These are phyloP conservation scores for Drosophila kurseongensis DNA, from an alignment of 1,140 invertebrate species.

Conservation along the genomic window DNA sequence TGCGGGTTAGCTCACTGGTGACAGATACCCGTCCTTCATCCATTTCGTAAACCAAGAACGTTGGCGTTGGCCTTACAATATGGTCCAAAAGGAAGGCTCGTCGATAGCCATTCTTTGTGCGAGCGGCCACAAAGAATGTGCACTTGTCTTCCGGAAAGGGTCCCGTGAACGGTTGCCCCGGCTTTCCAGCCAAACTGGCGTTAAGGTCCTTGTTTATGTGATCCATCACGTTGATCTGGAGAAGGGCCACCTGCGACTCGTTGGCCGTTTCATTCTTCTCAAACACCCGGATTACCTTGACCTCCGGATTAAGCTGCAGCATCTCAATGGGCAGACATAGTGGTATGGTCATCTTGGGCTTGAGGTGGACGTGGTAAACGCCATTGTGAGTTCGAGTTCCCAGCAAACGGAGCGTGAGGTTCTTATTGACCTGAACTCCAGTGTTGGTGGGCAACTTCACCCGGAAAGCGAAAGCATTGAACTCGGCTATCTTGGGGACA, in stretches of 20 bases:
- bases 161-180: background rate
- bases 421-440: constrained; percentile 47
- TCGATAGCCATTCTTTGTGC: constrained; percentile 43
- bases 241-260: constrained; percentile 25
- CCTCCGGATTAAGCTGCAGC: constrained; percentile 28
- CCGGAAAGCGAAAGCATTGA: constrained; percentile 39
- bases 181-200: constrained; percentile 3
- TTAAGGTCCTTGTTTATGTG: constrained; percentile 43
- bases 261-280: background rate
- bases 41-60: constrained; percentile 61
- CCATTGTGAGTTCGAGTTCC: constrained; percentile 34
- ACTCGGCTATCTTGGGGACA: constrained; percentile 28
- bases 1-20: constrained; percentile 33
- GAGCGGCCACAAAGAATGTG: constrained; percentile 41
- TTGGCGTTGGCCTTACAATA: constrained; percentile 20
- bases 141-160: constrained; percentile 14
- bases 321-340: constrained; percentile 43
- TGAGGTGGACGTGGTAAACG: constrained; percentile 40
- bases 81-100: constrained; percentile 56
- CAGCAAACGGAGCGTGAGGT: constrained; percentile 33
- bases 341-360: constrained; percentile 39
- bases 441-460: constrained; percentile 35
- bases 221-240: constrained; percentile 46
- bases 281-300: constrained; percentile 32
- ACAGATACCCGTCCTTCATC: constrained; percentile 55